A percentile compares a stretch with the other conserved stretches of the same genome.
Evolutionary conservation across 2,113 vertebrate species (phyloP).

Genomic region (Plecturocebus donacophilus): DNA sequence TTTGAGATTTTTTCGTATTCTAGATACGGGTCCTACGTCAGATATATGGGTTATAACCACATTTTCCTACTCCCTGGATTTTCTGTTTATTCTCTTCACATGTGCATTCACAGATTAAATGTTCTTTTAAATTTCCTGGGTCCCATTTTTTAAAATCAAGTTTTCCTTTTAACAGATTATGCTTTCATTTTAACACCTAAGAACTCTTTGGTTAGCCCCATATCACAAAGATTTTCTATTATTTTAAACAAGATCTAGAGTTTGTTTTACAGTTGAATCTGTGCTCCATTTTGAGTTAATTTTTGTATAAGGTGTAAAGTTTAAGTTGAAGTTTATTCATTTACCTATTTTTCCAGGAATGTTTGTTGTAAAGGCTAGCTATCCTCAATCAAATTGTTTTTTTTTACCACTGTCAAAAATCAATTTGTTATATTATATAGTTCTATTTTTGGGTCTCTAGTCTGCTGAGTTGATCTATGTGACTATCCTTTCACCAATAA

Average conservation of each 20-base stretch:
- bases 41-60: not conserved
- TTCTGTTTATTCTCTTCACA: not conserved
- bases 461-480: not conserved
- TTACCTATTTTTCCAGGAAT: not conserved
- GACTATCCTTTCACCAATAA: not conserved
- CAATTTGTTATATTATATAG: not conserved
- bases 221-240: not conserved
- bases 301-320: not conserved
- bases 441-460: not conserved
- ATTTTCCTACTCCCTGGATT: not conserved
- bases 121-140: not conserved
- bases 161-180: not conserved
- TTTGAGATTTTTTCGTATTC: not conserved
- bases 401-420: not conserved
- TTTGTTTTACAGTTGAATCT: not conserved
- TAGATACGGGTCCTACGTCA: not conserved
- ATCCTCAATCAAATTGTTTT: not conserved
- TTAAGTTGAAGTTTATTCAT: not conserved
- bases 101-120: not conserved
- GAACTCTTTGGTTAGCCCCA: not conserved
- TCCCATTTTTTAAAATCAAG: not conserved
- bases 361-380: not conserved
- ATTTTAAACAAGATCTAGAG: not conserved
- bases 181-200: not conserved
- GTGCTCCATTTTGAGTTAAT: not conserved